These are phyloP conservation scores for Sebastes glaucus DNA, from an alignment of 2,797 vertebrate genomes.

Conservation along the genomic window DNA sequence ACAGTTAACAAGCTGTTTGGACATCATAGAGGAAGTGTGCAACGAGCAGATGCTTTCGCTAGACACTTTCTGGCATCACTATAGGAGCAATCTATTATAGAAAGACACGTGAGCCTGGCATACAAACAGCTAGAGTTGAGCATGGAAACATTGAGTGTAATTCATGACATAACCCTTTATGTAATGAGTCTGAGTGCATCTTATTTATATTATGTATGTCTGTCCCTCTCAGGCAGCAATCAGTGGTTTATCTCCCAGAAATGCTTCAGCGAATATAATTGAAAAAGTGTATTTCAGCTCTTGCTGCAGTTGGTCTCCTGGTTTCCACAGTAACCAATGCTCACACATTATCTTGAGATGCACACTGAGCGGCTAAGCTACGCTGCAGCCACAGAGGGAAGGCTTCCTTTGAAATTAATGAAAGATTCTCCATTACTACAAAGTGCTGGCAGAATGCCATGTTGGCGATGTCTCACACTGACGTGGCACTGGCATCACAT, in stretches of 20 bases:
- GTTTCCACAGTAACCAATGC: conserved; percentile 67
- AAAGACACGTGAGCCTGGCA: background rate
- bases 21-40: background rate
- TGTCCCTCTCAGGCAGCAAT: conserved; percentile 13
- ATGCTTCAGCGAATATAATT: conserved; percentile 38
- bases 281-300: conserved; percentile 21
- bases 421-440: conserved; percentile 45
- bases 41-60: conserved; percentile 1
- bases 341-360: conserved; percentile 27
- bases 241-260: conserved; percentile 11
- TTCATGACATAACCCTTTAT: background rate
- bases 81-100: background rate
- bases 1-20: conserved; percentile 32
- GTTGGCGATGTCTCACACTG: conserved; percentile 30
- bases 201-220: background rate
- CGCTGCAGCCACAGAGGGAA: conserved; percentile 29
- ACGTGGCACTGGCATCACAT: conserved; percentile 4
- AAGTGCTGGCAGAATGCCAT: conserved; percentile 12
- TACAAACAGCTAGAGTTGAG: background rate
- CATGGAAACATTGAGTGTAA: background rate
- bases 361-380: conserved; percentile 32
- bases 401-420: conserved; percentile 53
- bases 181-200: background rate
- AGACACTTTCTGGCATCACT: background rate
- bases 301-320: conserved; percentile 32